Evolutionary conservation across 2,113 vertebrate genomes (phyloP), one percentile per base, ranked within the genome.

Genomic region (Gobiocypris rarus): DNA sequence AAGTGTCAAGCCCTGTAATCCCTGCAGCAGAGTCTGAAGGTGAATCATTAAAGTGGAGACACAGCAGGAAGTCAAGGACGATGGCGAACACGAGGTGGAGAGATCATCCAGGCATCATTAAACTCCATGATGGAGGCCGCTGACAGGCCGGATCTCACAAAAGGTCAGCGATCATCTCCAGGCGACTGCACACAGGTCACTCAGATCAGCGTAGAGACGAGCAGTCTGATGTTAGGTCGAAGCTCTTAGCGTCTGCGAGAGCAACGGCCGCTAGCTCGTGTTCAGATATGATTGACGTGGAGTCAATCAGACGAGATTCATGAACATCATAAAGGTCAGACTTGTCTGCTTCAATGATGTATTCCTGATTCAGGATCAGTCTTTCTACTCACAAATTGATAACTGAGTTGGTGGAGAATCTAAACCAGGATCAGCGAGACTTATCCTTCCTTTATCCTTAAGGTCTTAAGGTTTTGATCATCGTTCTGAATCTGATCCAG

Each of bases 51-150:
- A 52, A 75, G 48, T 19, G 45, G 48, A 19, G 73, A 52, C 71
- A 1, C 74, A 10, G 74, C 50, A 56, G 74, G 74, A 34, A 14
- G 50, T 76, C 10, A 56, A 75, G 50, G 74, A 38, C 26, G 17
- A 54, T 38, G 28, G 70, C 45, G 69, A 71, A 41, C 71, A 75
- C 2, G 71, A 52, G 73, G 26, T 31, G 73, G 26, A 34, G 73
- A 75, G 65, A 70, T 75, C 50, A 31, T 75, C 26, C 73, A 34
- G 48, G 41, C 31, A 75, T 77, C 75, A 77, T 77, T 77, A 77
- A 77, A 77, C 52, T 77, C 75, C 22, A 77, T 77, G 75, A 77
- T 59, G 31, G 28, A 58, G 26, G 17, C 26, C 10, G n/a, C 22
- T 75, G 71, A 75, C 71, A 75, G 74, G 74, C 26, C 48, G 24